Evolutionary conservation across 2,888 invertebrate genomes (phyloP).

Genomic region (Buathra laborator): DNA sequence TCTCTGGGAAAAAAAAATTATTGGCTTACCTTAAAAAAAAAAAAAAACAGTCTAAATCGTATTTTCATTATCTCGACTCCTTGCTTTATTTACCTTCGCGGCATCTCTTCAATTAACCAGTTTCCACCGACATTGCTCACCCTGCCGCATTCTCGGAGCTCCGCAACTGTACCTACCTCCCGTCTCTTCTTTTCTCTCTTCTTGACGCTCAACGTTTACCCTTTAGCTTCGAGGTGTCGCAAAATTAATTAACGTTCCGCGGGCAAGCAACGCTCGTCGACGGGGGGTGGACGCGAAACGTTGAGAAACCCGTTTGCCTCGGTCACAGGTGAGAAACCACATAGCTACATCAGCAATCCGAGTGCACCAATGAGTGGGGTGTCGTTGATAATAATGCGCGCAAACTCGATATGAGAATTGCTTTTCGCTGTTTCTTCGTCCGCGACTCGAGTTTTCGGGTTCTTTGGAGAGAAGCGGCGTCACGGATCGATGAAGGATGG

Average conservation of each 20-base stretch:
- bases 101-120: slow-evolving; percentile 51
- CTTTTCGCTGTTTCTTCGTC: not conserved
- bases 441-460: not conserved
- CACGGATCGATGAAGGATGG: not conserved
- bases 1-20: no score
- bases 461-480: not conserved
- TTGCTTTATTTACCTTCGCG: not conserved
- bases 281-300: no score
- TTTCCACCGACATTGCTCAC: slow-evolving; percentile 32
- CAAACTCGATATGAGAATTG: not conserved
- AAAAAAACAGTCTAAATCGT: slow-evolving; percentile 22
- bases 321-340: no score
- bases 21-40: no score
- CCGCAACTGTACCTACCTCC: not conserved
- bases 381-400: not conserved
- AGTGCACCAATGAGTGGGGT: not conserved
- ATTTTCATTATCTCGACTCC: slow-evolving; percentile 13
- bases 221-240: slow-evolving; percentile 26
- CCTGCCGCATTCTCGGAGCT: slow-evolving; percentile 44
- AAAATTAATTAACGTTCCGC: slow-evolving; percentile 44
- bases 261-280: not conserved
- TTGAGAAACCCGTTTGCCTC: no score
- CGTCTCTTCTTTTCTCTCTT: slow-evolving; percentile 4
- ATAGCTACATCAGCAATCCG: no score
- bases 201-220: slow-evolving; percentile 45